Evolutionary conservation across 2,888 invertebrate species (phyloP).

Genomic region (Helicoverpa assulta): DNA sequence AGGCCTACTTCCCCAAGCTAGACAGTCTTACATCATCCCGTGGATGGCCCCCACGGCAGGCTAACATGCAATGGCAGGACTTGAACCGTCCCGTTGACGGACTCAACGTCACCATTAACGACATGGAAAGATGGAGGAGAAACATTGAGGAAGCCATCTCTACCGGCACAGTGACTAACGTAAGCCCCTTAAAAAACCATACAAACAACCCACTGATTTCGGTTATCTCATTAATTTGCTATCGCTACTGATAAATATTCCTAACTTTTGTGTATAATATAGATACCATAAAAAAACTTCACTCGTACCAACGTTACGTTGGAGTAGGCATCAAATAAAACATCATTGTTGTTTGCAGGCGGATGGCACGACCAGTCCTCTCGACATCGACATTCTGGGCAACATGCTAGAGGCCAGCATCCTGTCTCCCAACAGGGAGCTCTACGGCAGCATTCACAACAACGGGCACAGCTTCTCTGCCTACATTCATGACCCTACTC

Average conservation of each 20-base stretch:
- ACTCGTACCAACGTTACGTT: neutral
- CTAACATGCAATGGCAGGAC: constrained; percentile 91
- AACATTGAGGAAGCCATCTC: constrained; percentile 94
- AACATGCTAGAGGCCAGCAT: constrained; percentile 93
- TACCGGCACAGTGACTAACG: constrained; percentile 91
- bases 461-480: constrained; percentile 93
- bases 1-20: constrained; percentile 96
- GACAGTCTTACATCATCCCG: constrained; percentile 93
- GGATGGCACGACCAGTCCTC: constrained; percentile 82
- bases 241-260: too few relatives aligned
- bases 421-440: constrained; percentile 91
- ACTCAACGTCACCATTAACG: constrained; percentile 90
- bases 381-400: constrained; percentile 93
- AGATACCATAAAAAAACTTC: too few relatives aligned
- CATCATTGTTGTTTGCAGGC: constrained; percentile 73
- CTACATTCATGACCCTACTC: constrained; percentile 93
- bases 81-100: constrained; percentile 92
- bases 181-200: constrained; percentile 70
- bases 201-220: too few relatives aligned
- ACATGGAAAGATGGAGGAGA: constrained; percentile 94
- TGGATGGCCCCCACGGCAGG: constrained; percentile 93
- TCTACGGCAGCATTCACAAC: constrained; percentile 94
- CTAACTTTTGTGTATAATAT: too few relatives aligned
- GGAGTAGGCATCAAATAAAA: neutral
- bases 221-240: too few relatives aligned